These are phyloP conservation scores for Oryzias melastigma DNA, from an alignment of 2,113 vertebrate genomes.

Conservation along the genomic window DNA sequence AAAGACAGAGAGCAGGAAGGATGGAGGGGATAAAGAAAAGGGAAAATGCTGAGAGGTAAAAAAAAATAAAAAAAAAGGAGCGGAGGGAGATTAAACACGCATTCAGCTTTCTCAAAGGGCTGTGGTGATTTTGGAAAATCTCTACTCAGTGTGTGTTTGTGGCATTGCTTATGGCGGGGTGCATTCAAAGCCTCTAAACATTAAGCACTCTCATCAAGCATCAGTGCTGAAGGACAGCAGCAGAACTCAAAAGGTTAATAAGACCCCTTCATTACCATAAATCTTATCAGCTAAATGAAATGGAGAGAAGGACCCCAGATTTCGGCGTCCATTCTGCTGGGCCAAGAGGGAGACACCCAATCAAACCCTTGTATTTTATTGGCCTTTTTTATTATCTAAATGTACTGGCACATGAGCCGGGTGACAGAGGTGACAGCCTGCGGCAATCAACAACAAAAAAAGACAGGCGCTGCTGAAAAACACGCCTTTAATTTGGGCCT, in stretches of 20 bases:
- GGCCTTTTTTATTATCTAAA: conserved; percentile 79
- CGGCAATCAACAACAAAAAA: conserved; percentile 64
- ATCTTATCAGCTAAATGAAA: conserved; percentile 81
- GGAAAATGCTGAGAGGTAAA: conserved; percentile 45
- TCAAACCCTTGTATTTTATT: conserved; percentile 78
- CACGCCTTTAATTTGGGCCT: conserved; percentile 43
- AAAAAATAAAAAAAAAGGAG: conserved; percentile 4
- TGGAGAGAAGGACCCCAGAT: conserved; percentile 70
- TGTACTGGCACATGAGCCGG: conserved; percentile 67
- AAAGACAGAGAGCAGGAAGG: conserved; percentile 58
- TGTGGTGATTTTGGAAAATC: conserved; percentile 39
- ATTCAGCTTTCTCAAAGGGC: conserved; percentile 57
- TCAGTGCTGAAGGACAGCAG: conserved; percentile 67
- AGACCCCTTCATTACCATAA: conserved; percentile 78
- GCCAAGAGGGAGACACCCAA: conserved; percentile 68
- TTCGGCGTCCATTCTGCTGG: conserved; percentile 60
- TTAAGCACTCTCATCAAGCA: conserved; percentile 49
- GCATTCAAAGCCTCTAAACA: conserved; percentile 27
- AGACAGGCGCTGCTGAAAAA: conserved; percentile 42
- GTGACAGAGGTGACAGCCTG: conserved; percentile 65
- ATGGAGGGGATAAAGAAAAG: conserved; percentile 60
- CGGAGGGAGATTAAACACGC: conserved; percentile 65
- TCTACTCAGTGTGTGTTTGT: conserved; percentile 27
- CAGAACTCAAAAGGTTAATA: conserved; percentile 72
- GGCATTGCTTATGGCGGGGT: conserved; percentile 42